Conservation (phyloP, 2,113 vertebrate species). For the Corythornis vintsioides region DNA sequence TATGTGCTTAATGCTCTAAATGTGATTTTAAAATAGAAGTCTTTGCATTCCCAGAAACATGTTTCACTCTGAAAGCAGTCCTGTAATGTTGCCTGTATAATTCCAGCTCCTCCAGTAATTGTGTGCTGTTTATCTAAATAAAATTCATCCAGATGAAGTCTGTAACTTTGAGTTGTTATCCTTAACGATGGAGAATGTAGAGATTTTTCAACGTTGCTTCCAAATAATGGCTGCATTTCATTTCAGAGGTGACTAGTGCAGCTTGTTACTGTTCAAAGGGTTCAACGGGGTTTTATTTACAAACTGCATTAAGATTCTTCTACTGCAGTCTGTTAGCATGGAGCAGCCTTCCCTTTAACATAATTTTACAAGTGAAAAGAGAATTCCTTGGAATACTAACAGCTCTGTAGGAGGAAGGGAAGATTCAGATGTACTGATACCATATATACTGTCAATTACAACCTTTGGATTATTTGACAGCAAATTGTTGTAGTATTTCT, state of each 20-base stretch:
- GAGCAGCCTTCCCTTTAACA: neutral
- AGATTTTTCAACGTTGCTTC: neutral
- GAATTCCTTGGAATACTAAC: slow-evolving; percentile 1
- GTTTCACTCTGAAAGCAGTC: neutral
- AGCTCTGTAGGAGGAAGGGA: neutral
- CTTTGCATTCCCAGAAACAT: neutral
- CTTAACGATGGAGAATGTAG: neutral
- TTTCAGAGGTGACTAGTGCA: neutral
- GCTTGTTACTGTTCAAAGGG: neutral
- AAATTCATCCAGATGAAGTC: slow-evolving; percentile 17
- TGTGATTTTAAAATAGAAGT: slow-evolving; percentile 11
- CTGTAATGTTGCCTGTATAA: neutral
- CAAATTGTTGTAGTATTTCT: neutral
- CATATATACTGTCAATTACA: neutral
- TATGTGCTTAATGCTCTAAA: slow-evolving; percentile 8
- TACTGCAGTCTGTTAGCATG: neutral
- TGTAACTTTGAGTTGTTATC: neutral
- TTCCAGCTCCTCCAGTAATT: slow-evolving; percentile 10
- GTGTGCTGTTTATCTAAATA: slow-evolving; percentile 15
- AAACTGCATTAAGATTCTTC: neutral
- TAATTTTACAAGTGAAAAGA: neutral
- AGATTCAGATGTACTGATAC: neutral
- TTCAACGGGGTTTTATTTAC: slow-evolving; percentile 9
- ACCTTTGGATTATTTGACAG: neutral
- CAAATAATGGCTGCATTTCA: neutral